Evolutionary conservation across 2,113 vertebrate genomes (phyloP).

Genomic region (Tamias sibiricus): DNA sequence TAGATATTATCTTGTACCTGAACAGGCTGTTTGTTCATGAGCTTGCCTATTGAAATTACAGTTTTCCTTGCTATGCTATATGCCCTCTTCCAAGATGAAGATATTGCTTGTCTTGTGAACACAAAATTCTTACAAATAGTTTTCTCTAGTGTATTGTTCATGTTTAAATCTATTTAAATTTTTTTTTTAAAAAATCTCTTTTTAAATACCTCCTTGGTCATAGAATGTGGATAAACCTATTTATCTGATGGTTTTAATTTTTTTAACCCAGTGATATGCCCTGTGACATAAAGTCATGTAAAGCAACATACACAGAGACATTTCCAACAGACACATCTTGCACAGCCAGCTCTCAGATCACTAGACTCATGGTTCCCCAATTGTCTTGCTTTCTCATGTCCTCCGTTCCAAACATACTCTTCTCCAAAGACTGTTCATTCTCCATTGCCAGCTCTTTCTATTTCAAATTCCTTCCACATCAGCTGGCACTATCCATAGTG

Average conservation of each 20-base stretch:
- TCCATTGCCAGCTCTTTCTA: neutral
- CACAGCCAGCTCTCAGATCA: neutral
- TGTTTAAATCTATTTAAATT: conserved; percentile 8
- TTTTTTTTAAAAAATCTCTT: neutral
- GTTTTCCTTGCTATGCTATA: neutral
- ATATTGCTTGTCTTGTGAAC: neutral
- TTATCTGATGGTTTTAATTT: conserved; percentile 5
- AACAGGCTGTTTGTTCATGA: neutral
- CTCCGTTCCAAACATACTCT: neutral
- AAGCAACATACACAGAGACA: neutral
- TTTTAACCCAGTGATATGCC: neutral
- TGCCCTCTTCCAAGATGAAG: neutral
- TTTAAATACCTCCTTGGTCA: conserved; percentile 18
- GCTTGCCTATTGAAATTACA: neutral
- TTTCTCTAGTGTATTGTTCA: neutral
- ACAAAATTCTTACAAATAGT: neutral
- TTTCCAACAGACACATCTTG: neutral
- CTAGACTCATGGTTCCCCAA: neutral
- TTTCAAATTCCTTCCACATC: conserved; percentile 24
- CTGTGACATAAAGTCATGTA: neutral
- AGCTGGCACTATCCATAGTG: neutral
- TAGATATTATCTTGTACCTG: neutral
- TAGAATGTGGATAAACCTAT: neutral
- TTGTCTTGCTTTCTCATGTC: neutral
- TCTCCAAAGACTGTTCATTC: neutral